Evolutionary conservation across 2,113 vertebrate genomes (phyloP), one percentile per base, ranked within the genome.

Genomic region (Piaya cayana): DNA sequence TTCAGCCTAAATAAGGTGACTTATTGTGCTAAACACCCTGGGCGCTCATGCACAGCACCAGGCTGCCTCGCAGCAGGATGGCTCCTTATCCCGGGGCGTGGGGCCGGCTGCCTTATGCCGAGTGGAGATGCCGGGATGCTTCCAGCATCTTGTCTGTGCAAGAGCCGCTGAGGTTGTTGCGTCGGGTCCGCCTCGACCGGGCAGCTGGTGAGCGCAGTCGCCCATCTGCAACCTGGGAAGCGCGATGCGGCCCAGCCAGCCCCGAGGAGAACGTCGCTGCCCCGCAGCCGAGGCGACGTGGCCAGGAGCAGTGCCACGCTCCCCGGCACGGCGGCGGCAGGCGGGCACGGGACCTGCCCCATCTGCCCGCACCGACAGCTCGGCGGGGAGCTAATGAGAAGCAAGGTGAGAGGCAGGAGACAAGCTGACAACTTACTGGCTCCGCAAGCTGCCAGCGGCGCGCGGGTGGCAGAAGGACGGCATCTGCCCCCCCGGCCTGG

Each of bases 351-450:
- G 72, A 86, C 56, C 85, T 90, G 96, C 88, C 97, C 97, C 98
- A 96, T 96, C 97, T 97, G 98, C 96, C 93, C 1, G 50, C 15
- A n/a, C 39, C 39, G 52, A 96, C 91, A 58, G 91, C 96, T 5
- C 81, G 5, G 95, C 69, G 3, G 97, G 98, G 95, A 96, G 96
- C 98, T 98, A 98, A 98, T 97, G 97, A 98, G 97, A 93, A 94
- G 92, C 27, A 85, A 97, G 96, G 95, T 95, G 95, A 91, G 88
- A 96, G 95, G 96, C 96, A 95, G 97, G 95, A 95, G 94, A 95
- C 20, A 36, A 93, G 37, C 82, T 88, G 87, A 92, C 92, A 84
- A 93, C 75, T 95, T 92, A 89, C 60, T 71, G 97, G 94, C 97
- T 80, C 88, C 12, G 43, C 96, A 96, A 91, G 79, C 71, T 92